phyloP scores from a whole-genome alignment of 2,888 invertebrate genomes.

The Spodoptera exigua region DNA sequence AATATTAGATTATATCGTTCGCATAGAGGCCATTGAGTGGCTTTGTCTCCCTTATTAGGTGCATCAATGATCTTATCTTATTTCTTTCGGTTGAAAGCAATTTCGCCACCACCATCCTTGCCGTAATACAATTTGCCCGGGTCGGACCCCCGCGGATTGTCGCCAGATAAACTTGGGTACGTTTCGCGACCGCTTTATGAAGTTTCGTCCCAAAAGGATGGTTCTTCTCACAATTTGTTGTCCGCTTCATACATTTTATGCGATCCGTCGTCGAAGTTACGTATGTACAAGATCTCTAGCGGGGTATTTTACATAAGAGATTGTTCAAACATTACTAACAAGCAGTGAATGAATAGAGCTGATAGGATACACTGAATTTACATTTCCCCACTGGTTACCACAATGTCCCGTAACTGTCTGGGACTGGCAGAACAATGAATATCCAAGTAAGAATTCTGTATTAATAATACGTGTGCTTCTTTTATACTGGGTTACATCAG shows the following conservation, averaged over 20 bases:
- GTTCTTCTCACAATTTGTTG: slow-evolving; percentile 66
- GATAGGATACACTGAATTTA: slow-evolving; percentile 24
- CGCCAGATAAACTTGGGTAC: slow-evolving; percentile 64
- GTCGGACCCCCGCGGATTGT: slow-evolving; percentile 66
- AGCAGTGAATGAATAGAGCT: slow-evolving; percentile 21
- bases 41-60: slow-evolving; percentile 65
- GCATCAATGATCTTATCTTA: slow-evolving; percentile 71
- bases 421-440: slow-evolving; percentile 22
- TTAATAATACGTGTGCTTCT: slow-evolving; percentile 12
- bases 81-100: slow-evolving; percentile 73
- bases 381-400: slow-evolving; percentile 9
- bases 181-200: slow-evolving; percentile 67
- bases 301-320: slow-evolving; percentile 18
- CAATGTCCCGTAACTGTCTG: slow-evolving; percentile 14
- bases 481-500: slow-evolving; percentile 20
- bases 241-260: slow-evolving; percentile 60
- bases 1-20: slow-evolving; percentile 41
- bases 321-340: slow-evolving; percentile 29
- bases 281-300: slow-evolving; percentile 14
- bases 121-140: slow-evolving; percentile 75
- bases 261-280: slow-evolving; percentile 40
- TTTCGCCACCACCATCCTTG: slow-evolving; percentile 70
- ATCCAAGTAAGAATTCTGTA: slow-evolving; percentile 19
- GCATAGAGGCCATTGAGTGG: slow-evolving; percentile 55
- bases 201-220: slow-evolving; percentile 64